phyloP scores from a whole-genome alignment of 2,888 invertebrate genomes.

The Enoplolaimus lenunculus region DNA sequence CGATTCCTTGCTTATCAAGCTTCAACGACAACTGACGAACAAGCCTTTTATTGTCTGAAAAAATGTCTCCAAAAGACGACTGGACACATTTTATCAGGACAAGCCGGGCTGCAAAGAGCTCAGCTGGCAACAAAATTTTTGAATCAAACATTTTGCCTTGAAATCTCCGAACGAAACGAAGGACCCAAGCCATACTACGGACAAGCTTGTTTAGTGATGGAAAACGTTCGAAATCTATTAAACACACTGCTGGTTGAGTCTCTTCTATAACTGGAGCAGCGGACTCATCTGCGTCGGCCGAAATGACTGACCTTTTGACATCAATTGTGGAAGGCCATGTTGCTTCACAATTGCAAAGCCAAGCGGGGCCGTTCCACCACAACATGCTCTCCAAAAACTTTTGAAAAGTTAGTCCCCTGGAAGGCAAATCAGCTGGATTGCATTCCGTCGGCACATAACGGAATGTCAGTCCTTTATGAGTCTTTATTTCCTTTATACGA shows the following conservation, averaged over 20 bases:
- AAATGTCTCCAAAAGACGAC: constrained; percentile 2
- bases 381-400: constrained; percentile 25
- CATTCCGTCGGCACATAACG: constrained; percentile 27
- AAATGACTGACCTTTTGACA: neutral
- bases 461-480: constrained; percentile 24
- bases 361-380: constrained; percentile 32
- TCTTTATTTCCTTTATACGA: constrained; percentile 28
- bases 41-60: neutral
- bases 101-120: neutral
- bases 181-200: neutral
- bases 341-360: constrained; percentile 22
- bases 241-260: neutral
- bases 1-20: neutral
- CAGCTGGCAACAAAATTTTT: neutral
- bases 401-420: constrained; percentile 25
- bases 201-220: constrained; percentile 11
- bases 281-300: neutral
- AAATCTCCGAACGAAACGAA: constrained; percentile 2
- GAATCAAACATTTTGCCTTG: neutral
- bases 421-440: constrained; percentile 34
- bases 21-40: neutral
- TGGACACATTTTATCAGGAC: neutral
- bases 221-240: constrained; percentile 8
- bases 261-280: neutral
- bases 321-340: constrained; percentile 10